A percentile compares a stretch with the other conserved stretches of the same genome.
Conservation (phyloP, 2,888 invertebrate species). For the Drepana falcataria region DNA sequence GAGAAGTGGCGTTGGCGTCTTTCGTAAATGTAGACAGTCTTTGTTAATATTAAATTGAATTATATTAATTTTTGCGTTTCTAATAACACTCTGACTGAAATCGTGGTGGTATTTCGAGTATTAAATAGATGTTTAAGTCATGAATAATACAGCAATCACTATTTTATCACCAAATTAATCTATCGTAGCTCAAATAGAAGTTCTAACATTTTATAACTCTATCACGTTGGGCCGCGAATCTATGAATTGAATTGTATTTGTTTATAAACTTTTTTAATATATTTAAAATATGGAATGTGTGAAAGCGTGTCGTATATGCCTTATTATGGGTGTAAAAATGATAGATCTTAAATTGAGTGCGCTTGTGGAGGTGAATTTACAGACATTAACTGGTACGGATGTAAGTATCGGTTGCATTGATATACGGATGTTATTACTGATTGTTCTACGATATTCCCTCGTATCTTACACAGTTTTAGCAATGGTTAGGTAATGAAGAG, state of each 20-base stretch:
- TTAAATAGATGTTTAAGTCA: slow-evolving; percentile 4
- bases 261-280: slow-evolving; percentile 15
- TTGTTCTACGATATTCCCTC: no score
- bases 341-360: slow-evolving; percentile 34
- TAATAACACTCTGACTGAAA: background rate
- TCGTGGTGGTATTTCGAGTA: background rate
- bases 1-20: slow-evolving; percentile 42
- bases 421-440: background rate
- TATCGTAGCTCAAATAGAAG: slow-evolving; percentile 25
- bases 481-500: no score
- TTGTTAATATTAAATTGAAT: slow-evolving; percentile 7
- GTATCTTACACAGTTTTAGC: no score
- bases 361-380: slow-evolving; percentile 49
- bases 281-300: slow-evolving; percentile 41
- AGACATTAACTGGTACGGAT: slow-evolving; percentile 44
- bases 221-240: slow-evolving; percentile 42
- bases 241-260: slow-evolving; percentile 29
- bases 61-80: background rate
- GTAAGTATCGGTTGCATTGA: slow-evolving; percentile 34
- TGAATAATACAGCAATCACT: background rate
- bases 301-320: slow-evolving; percentile 61
- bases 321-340: slow-evolving; percentile 51
- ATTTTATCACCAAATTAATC: background rate
- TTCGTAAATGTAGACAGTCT: slow-evolving; percentile 56
- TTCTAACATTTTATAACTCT: slow-evolving; percentile 68